A percentile compares a stretch with the other conserved stretches of the same genome.
phyloP scores from a whole-genome alignment of 1,140 invertebrate genomes.

The Oryctes rhinoceros region DNA sequence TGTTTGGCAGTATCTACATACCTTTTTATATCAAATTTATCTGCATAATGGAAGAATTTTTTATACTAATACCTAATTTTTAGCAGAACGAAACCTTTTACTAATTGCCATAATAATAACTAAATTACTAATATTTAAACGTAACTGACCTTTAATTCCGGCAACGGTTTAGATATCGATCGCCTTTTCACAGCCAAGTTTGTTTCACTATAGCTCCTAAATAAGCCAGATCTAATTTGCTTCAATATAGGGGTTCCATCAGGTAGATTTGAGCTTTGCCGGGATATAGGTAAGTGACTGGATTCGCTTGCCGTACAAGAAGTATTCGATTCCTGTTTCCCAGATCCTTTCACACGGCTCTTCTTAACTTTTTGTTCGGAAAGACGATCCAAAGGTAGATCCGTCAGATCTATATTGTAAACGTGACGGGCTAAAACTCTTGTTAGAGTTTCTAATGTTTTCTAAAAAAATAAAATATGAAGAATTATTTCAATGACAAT shows the following conservation, averaged over 20 bases:
- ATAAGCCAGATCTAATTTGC: slow-evolving; percentile 58
- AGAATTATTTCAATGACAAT: not conserved
- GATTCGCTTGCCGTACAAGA: slow-evolving; percentile 43
- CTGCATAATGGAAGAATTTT: too few species aligned
- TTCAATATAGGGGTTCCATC: slow-evolving; percentile 50
- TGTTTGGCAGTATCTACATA: not conserved
- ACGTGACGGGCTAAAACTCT: slow-evolving; percentile 91
- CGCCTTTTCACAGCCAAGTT: slow-evolving; percentile 58
- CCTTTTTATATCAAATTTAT: too few species aligned
- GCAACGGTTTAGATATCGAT: slow-evolving; percentile 40
- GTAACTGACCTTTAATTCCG: slow-evolving; percentile 8
- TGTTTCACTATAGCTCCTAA: slow-evolving; percentile 66
- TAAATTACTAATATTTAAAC: not conserved
- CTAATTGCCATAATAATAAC: not conserved
- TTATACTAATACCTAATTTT: slow-evolving; percentile 37
- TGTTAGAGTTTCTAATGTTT: slow-evolving; percentile 96
- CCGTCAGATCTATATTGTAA: slow-evolving; percentile 90
- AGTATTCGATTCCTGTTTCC: slow-evolving; percentile 51
- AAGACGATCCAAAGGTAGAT: slow-evolving; percentile 85
- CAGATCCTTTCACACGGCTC: slow-evolving; percentile 46
- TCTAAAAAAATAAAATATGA: slow-evolving; percentile 67
- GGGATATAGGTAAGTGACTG: slow-evolving; percentile 46
- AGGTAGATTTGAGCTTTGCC: slow-evolving; percentile 56
- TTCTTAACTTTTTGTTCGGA: slow-evolving; percentile 76
- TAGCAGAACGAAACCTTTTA: not conserved